Conservation (phyloP, 2,113 vertebrate species). For the Corvus cornix region DNA sequence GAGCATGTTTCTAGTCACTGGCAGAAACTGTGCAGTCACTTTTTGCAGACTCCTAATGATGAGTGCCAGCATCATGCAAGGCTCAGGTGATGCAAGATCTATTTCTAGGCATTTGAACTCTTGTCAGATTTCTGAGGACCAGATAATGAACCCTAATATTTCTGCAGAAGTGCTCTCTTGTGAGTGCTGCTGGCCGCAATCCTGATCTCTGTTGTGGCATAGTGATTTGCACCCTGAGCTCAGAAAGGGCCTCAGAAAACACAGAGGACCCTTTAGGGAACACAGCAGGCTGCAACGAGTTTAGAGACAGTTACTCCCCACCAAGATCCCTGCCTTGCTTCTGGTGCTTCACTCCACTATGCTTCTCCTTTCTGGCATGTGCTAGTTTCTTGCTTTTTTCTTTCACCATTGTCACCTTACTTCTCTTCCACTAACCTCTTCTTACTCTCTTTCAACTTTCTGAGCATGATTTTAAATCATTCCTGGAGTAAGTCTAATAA, state of each 20-base stretch:
- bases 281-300: neutral
- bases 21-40: neutral
- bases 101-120: neutral
- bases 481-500: neutral
- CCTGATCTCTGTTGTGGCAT: neutral
- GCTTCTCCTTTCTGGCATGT: neutral
- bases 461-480: neutral
- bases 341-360: neutral
- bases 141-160: neutral
- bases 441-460: neutral
- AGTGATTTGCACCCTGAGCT: neutral
- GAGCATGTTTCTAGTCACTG: neutral
- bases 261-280: neutral
- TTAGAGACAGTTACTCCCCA: neutral
- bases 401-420: neutral
- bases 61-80: rapidly evolving
- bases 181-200: neutral
- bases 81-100: neutral
- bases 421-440: neutral
- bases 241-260: neutral
- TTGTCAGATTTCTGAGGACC: neutral
- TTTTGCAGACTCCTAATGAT: neutral
- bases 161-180: neutral
- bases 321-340: neutral
- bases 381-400: neutral